These are phyloP conservation scores for Mesocentrotus franciscanus DNA, from an alignment of 53 echinoderm and acorn worm genomes.

Conservation along the genomic window DNA sequence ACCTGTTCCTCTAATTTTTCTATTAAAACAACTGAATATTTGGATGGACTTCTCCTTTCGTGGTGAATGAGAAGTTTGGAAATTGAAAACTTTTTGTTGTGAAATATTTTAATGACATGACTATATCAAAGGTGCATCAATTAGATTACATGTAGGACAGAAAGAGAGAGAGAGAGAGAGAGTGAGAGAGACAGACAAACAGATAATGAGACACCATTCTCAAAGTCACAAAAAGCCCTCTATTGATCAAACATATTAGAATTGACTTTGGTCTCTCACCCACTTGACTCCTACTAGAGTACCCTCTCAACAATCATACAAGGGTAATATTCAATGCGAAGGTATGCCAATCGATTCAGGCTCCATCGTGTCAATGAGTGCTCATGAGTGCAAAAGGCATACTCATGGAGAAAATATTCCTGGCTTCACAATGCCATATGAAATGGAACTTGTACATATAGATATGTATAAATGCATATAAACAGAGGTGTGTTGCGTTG, in stretches of 20 bases:
- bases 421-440: neutral
- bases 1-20: too few species aligned
- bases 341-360: neutral
- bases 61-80: too few species aligned
- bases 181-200: neutral
- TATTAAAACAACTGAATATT: too few species aligned
- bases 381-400: neutral
- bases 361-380: neutral
- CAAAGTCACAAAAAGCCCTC: neutral
- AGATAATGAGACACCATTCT: neutral
- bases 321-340: neutral
- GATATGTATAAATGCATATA: too few species aligned
- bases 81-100: too few species aligned
- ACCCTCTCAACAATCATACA: neutral
- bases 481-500: too few species aligned
- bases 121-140: too few species aligned
- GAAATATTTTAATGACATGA: too few species aligned
- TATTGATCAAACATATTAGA: neutral
- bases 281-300: neutral
- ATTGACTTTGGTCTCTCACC: constrained; percentile 2
- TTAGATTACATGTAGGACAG: neutral
- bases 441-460: too few species aligned
- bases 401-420: neutral
- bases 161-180: neutral
- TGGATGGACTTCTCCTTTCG: too few species aligned